phyloP scores from a whole-genome alignment of 2,797 vertebrate genomes.

The Nyctalus aviator region DNA sequence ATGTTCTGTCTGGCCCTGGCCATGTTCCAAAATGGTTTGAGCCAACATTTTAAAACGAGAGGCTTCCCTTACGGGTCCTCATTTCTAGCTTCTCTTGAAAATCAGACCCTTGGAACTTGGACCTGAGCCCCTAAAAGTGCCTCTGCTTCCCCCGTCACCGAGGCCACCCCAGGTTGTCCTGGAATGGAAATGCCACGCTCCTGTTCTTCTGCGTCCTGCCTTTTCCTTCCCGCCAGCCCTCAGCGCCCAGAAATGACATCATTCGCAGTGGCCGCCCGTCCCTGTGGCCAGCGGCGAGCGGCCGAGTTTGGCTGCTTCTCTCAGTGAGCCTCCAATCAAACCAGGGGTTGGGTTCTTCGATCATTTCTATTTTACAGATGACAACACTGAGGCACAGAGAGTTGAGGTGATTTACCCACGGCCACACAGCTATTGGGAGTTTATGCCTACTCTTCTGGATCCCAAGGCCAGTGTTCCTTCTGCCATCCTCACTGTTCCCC shows the following conservation, averaged over 20 bases:
- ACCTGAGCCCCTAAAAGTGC: background rate
- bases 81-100: background rate
- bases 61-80: background rate
- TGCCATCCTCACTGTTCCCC: background rate
- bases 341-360: accelerated
- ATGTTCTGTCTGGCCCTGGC: background rate
- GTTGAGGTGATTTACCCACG: background rate
- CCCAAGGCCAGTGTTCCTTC: background rate
- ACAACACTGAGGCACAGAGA: background rate
- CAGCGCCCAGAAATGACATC: background rate
- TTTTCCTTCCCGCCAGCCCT: background rate
- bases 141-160: background rate
- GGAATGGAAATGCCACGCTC: background rate
- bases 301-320: background rate
- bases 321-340: background rate
- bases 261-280: background rate
- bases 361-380: background rate
- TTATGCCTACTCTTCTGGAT: background rate
- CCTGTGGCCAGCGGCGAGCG: background rate
- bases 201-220: background rate
- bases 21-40: background rate
- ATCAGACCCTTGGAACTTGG: background rate
- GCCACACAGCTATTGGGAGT: slow-evolving; percentile 5
- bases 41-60: background rate
- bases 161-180: accelerated